These are phyloP conservation scores for Poeciliopsis turrubarensis DNA, from an alignment of 2,113 vertebrate species.

Conservation along the genomic window DNA sequence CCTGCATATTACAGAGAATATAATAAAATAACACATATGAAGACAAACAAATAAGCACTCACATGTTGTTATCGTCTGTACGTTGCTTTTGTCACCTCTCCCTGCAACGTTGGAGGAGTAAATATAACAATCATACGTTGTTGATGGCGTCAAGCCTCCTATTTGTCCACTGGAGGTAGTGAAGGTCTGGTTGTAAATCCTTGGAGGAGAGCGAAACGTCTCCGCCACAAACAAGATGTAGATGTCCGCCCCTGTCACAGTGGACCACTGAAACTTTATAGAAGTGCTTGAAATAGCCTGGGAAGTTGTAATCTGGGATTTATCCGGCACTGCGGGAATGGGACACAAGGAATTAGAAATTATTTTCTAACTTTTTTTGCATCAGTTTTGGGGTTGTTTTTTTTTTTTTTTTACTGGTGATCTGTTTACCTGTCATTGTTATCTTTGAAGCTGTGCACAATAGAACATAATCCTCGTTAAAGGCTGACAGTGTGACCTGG, in stretches of 20 bases:
- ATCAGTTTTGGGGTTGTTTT: background rate
- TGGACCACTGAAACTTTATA: constrained; percentile 74
- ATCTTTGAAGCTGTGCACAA: constrained; percentile 33
- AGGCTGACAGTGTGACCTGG: constrained; percentile 65
- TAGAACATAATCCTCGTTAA: constrained; percentile 7
- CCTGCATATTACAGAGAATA: too few species aligned
- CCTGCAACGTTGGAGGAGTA: constrained; percentile 77
- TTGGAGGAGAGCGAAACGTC: background rate
- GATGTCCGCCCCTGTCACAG: constrained; percentile 60
- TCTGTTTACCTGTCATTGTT: constrained; percentile 64
- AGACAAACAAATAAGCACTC: constrained; percentile 54
- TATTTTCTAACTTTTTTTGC: background rate
- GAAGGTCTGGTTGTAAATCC: constrained; percentile 53
- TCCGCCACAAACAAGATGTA: constrained; percentile 71
- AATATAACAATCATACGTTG: constrained; percentile 72
- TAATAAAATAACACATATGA: background rate
- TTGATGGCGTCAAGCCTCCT: constrained; percentile 59
- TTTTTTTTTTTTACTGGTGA: background rate
- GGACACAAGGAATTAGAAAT: constrained; percentile 14
- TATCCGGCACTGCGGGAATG: constrained; percentile 69
- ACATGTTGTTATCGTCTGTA: constrained; percentile 73
- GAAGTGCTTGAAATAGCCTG: constrained; percentile 74
- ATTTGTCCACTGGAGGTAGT: constrained; percentile 47
- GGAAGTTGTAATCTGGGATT: constrained; percentile 66
- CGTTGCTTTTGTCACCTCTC: constrained; percentile 54